Conservation (phyloP, 1,140 invertebrate genomes). For the Mesaphorura yosii region DNA sequence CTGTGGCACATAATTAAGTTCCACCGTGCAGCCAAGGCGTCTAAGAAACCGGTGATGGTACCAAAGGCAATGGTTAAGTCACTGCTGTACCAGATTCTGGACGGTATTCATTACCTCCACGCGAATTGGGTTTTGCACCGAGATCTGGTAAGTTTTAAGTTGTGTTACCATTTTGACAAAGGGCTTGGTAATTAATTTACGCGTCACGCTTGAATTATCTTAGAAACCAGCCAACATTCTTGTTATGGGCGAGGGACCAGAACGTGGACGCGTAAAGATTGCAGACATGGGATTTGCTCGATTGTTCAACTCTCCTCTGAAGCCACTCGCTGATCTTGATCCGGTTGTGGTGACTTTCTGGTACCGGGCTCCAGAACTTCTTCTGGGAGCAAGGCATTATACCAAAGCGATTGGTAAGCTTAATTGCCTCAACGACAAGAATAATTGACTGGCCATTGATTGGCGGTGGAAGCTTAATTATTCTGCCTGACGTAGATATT, state of each 20-base stretch:
- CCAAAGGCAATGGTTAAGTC: conserved; percentile 98
- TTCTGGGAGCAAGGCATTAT: conserved; percentile 93
- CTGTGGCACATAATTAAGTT: conserved; percentile 99
- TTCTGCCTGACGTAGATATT: conserved; percentile 66
- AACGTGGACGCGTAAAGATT: conserved; percentile 94
- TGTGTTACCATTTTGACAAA: no score
- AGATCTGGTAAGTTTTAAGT: conserved; percentile 68
- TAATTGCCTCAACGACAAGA: conserved; percentile 8
- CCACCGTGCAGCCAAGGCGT: conserved; percentile 94
- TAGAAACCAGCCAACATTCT: conserved; percentile 99
- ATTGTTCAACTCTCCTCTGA: conserved; percentile 94
- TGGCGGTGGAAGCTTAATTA: neutral
- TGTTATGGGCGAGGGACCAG: conserved; percentile 97
- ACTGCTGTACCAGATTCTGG: conserved; percentile 93
- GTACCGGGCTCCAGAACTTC: conserved; percentile 61
- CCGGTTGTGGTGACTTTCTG: conserved; percentile 99
- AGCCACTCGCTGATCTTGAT: conserved; percentile 94
- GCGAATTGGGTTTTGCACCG: conserved; percentile 98
- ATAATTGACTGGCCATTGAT: neutral
- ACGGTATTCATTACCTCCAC: conserved; percentile 99
- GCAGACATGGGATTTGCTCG: conserved; percentile 99
- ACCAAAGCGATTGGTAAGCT: conserved; percentile 88
- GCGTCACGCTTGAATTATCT: conserved; percentile 30
- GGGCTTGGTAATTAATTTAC: no score
- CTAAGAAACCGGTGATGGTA: conserved; percentile 91